Base-by-base conservation (phyloP, 2,888 invertebrate species). In the Teleiodes luculella region DNA sequence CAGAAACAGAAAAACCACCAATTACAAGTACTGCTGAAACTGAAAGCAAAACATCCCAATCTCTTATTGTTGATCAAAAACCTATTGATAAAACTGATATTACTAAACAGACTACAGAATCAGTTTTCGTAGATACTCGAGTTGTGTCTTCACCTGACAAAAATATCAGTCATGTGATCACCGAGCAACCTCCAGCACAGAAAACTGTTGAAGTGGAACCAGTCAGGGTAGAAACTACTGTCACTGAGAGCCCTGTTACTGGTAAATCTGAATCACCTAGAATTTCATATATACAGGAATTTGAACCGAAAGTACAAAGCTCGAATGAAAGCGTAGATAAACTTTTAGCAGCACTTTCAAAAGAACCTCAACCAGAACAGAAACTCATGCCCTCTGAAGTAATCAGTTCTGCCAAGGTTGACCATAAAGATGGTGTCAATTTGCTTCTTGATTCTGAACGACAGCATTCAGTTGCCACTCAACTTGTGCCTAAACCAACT, bases 381-480 rank as follows among this genome's bases (percentile, higher is more conserved):
- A 81, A 82, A 57, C 77, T 80, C 60, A 67, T 76, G 18, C 64
- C 72, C 20, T 67, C 76, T 13, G 73, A 73, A 52, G 68, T 58
- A 47, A 54, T 49, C 13, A 53, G 60, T 45, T 31, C 65, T 16
- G 37, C 45, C 3, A 69, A 68, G 60, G 36, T 63, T 13, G 68
- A 66, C 41, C 53, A 57, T 18, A 76, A 70, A 59, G 67, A 70
- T 57, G 76, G 79, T 36, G 66, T 77, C 14, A 68, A 70, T 24
- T 61, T 72, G 51, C 72, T 86, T 47, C 73, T 87, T 36, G 74
- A 86, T 54, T 72, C 84, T 10, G 86, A 87, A 67, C 77, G 80
- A 7, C 59, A 74, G 80, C 49, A 73, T 78, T 20, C 70, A 79
- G 57, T 41, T 33, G 57, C 55, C 30, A 57, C 56, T 37, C 45